These are phyloP conservation scores for Sisor rabdophorus DNA, from an alignment of 2,113 vertebrate genomes.

Conservation along the genomic window DNA sequence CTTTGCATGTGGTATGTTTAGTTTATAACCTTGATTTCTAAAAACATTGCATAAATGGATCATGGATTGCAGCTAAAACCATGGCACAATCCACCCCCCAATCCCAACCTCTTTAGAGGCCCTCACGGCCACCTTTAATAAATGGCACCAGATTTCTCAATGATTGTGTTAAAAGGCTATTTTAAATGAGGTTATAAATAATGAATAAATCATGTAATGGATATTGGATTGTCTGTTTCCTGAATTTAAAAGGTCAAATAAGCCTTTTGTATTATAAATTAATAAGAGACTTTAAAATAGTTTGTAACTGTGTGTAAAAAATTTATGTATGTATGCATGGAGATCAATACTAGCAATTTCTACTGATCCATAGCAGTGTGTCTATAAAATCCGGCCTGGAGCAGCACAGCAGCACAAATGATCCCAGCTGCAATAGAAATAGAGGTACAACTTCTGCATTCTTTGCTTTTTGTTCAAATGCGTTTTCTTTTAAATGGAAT, in stretches of 20 bases:
- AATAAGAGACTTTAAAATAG: background rate
- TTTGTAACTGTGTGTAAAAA: background rate
- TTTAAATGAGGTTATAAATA: background rate
- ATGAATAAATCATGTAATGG: background rate
- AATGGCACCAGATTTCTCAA: background rate
- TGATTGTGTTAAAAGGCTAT: background rate
- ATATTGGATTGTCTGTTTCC: background rate
- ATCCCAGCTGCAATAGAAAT: conserved; percentile 57
- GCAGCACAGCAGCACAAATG: conserved; percentile 53
- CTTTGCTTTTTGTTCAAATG: conserved; percentile 40
- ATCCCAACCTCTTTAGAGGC: too few species aligned
- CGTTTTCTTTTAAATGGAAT: conserved; percentile 59
- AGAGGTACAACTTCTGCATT: conserved; percentile 67
- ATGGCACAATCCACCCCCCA: too few species aligned
- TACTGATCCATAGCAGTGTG: conserved; percentile 54
- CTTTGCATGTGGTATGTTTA: too few species aligned
- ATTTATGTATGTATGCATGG: conserved; percentile 1
- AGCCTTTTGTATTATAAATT: background rate
- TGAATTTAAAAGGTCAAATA: too few species aligned
- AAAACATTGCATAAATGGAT: too few species aligned
- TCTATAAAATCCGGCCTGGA: conserved; percentile 51
- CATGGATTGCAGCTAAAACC: too few species aligned
- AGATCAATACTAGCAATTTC: conserved; percentile 9
- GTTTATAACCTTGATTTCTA: too few species aligned
- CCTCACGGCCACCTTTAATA: too few species aligned